These are phyloP conservation scores for Phymastichus coffea DNA, from an alignment of 1,140 invertebrate genomes.

Conservation along the genomic window DNA sequence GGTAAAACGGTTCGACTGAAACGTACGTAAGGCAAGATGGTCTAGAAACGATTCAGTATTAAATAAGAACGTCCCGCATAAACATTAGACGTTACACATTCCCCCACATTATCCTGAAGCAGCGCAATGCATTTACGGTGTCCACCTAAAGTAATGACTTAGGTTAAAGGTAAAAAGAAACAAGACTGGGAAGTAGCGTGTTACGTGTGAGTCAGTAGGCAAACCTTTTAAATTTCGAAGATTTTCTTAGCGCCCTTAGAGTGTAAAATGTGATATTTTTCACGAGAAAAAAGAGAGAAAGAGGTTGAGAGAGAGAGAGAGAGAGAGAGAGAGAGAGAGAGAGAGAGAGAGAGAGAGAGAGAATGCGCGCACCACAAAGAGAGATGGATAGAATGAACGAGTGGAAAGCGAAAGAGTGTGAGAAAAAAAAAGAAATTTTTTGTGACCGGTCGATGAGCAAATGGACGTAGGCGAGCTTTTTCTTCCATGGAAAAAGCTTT, in stretches of 20 bases:
- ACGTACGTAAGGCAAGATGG: constrained; percentile 17
- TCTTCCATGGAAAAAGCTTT: constrained; percentile 23
- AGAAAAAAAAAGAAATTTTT: constrained; percentile 20
- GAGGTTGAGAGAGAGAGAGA: background rate
- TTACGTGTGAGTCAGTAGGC: constrained; percentile 30
- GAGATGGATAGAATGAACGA: background rate
- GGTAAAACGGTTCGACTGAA: constrained; percentile 23
- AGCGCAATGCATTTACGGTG: constrained; percentile 31
- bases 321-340: background rate
- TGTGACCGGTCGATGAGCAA: constrained; percentile 26
- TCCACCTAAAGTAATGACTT: constrained; percentile 31
- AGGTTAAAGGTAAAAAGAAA: constrained; percentile 30
- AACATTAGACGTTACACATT: constrained; percentile 32
- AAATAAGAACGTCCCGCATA: constrained; percentile 31
- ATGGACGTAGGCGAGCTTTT: constrained; percentile 25
- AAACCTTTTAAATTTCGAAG: constrained; percentile 27
- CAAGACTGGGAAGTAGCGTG: constrained; percentile 31
- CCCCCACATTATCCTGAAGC: constrained; percentile 33
- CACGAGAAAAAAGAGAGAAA: constrained; percentile 19
- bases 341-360: background rate
- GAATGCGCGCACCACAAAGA: background rate
- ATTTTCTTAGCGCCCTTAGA: constrained; percentile 32
- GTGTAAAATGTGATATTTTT: constrained; percentile 33
- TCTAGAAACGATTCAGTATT: constrained; percentile 31
- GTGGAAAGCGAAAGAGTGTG: background rate